A percentile compares a stretch with the other conserved stretches of the same genome.
Evolutionary conservation across 1,140 invertebrate species (phyloP).

Genomic region (Rhysida immarginata): DNA sequence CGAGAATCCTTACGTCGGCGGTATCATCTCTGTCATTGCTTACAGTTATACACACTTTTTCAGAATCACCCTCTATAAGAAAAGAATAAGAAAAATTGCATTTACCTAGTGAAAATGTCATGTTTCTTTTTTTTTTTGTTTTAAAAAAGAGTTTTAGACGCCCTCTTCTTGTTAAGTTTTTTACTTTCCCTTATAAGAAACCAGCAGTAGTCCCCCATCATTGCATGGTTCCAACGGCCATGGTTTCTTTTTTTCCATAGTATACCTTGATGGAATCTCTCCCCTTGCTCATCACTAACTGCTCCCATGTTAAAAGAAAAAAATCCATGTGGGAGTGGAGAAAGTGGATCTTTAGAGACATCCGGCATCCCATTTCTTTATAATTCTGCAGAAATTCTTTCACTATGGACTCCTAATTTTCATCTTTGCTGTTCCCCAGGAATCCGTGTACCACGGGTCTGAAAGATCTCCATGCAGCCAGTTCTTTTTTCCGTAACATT

Average conservation of each 20-base stretch:
- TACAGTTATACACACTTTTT: too few relatives aligned
- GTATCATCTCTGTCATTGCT: too few relatives aligned
- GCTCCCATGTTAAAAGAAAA: not conserved
- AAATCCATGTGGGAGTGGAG: not conserved
- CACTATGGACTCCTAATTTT: not conserved
- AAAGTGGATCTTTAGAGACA: slow-evolving; percentile 1
- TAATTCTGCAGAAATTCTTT: not conserved
- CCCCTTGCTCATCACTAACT: slow-evolving; percentile 6
- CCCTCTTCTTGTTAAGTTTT: too few relatives aligned
- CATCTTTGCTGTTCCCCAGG: not conserved
- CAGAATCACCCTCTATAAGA: too few relatives aligned
- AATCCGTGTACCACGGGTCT: not conserved
- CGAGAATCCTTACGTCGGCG: too few relatives aligned
- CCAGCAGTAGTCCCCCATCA: slow-evolving; percentile 18
- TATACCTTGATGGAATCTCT: slow-evolving; percentile 3
- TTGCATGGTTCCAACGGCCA: slow-evolving; percentile 10
- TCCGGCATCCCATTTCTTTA: slow-evolving; percentile 7
- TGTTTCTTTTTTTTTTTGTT: too few relatives aligned
- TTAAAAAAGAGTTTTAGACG: too few relatives aligned
- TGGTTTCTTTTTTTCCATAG: slow-evolving; percentile 10
- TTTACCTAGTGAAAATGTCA: too few relatives aligned
- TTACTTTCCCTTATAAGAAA: slow-evolving; percentile 8
- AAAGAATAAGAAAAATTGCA: too few relatives aligned
- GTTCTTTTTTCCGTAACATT: not conserved
- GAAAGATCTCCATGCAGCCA: not conserved